A percentile compares a stretch with the other conserved stretches of the same genome.
phyloP scores from a whole-genome alignment of 2,888 invertebrate species.

The Habroteleia sp. region DNA sequence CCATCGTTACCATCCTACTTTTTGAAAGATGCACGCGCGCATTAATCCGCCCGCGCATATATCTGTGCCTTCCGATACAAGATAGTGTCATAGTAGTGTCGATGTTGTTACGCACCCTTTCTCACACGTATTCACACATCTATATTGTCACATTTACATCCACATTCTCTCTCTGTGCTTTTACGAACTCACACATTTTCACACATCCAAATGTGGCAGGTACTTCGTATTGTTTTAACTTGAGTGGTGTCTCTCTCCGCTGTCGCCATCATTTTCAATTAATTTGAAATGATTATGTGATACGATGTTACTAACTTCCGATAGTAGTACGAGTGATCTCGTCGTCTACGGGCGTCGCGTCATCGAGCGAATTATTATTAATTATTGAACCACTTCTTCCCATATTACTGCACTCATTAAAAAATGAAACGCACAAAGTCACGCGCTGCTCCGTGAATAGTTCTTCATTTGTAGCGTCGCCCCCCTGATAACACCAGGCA shows the following conservation, averaged over 20 bases:
- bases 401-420: slow-evolving; percentile 75
- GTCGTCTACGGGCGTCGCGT: slow-evolving; percentile 27
- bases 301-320: slow-evolving; percentile 64
- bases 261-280: slow-evolving; percentile 79
- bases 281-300: slow-evolving; percentile 75
- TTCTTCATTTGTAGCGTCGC: slow-evolving; percentile 63
- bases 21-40: slow-evolving; percentile 48
- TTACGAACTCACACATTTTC: not conserved
- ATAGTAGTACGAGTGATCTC: slow-evolving; percentile 58
- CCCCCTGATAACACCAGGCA: slow-evolving; percentile 43
- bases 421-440: slow-evolving; percentile 68
- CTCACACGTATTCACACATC: slow-evolving; percentile 22
- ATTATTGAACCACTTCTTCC: slow-evolving; percentile 73
- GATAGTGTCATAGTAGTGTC: slow-evolving; percentile 46
- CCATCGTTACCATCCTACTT: slow-evolving; percentile 61
- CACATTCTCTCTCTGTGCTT: not conserved
- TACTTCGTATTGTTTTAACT: slow-evolving; percentile 73
- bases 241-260: slow-evolving; percentile 69
- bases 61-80: slow-evolving; percentile 50
- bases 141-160: not conserved
- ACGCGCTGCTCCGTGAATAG: slow-evolving; percentile 57
- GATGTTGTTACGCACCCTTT: slow-evolving; percentile 50
- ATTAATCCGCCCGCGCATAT: slow-evolving; percentile 27
- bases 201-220: slow-evolving; percentile 62
- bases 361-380: slow-evolving; percentile 74